phyloP scores from a whole-genome alignment of 92 coral and sea anemone species.

The Micromussa lordhowensis region DNA sequence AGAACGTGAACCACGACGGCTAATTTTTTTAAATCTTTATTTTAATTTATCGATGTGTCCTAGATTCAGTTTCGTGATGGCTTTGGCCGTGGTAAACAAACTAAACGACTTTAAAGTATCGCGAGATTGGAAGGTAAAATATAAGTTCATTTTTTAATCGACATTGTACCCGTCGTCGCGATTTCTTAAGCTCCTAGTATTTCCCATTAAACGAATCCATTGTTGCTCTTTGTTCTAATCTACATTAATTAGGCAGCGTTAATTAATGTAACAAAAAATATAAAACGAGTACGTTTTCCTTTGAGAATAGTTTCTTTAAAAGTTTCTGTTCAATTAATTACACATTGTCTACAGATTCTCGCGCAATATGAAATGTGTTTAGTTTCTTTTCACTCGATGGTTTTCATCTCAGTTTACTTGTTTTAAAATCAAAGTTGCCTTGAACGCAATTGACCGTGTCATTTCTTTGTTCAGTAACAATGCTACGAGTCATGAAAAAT shows the following conservation, averaged over 20 bases:
- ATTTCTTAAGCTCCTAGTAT: too few species aligned
- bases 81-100: too few species aligned
- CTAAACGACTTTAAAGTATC: too few species aligned
- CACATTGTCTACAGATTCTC: background rate
- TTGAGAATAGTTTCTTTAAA: background rate
- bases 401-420: background rate
- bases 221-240: background rate
- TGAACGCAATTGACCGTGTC: background rate
- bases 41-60: too few species aligned
- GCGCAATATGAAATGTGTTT: background rate
- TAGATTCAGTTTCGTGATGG: too few species aligned
- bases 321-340: background rate
- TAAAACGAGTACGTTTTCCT: background rate
- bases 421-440: background rate
- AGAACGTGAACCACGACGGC: too few species aligned
- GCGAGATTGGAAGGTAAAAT: too few species aligned
- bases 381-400: background rate
- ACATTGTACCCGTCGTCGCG: too few species aligned
- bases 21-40: too few species aligned
- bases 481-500: background rate
- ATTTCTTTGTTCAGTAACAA: background rate
- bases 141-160: too few species aligned
- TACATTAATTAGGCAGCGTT: background rate
- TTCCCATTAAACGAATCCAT: too few species aligned
- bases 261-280: background rate